Conservation (phyloP, 1,140 invertebrate species). For the Sarcophaga bullata region DNA sequence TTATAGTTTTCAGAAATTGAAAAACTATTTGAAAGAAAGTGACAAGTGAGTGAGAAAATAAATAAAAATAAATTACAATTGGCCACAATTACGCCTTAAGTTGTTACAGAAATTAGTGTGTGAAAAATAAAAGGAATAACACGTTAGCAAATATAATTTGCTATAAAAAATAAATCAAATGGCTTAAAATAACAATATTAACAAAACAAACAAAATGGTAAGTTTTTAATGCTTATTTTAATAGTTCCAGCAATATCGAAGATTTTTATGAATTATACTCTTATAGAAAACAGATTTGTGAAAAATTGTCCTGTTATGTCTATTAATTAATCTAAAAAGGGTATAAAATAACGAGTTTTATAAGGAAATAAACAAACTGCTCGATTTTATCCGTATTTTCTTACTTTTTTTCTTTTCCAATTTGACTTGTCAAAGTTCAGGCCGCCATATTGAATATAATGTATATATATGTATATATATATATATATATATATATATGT, state of each 20-base stretch:
- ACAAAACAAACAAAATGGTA: slow-evolving; percentile 31
- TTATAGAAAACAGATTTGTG: too few species aligned
- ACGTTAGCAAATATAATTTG: slow-evolving; percentile 35
- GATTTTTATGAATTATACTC: too few species aligned
- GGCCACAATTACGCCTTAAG: slow-evolving; percentile 32
- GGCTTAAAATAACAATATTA: slow-evolving; percentile 30
- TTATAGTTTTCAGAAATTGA: slow-evolving; percentile 34
- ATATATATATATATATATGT: too few species aligned
- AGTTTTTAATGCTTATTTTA: slow-evolving; percentile 15
- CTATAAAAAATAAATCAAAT: slow-evolving; percentile 31
- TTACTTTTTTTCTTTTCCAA: slow-evolving; percentile 27
- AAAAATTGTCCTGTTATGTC: too few species aligned
- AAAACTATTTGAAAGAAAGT: slow-evolving; percentile 29
- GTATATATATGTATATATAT: too few species aligned
- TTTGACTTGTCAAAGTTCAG: slow-evolving; percentile 38
- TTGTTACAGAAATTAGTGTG: slow-evolving; percentile 32
- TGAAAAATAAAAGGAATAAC: slow-evolving; percentile 16
- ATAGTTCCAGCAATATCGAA: too few species aligned
- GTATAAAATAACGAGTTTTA: too few species aligned
- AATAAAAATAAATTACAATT: slow-evolving; percentile 30
- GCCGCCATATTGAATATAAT: slow-evolving; percentile 40
- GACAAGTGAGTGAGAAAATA: background rate
- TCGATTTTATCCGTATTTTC: background rate
- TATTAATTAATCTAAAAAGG: too few species aligned
- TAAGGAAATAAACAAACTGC: background rate